A percentile compares a stretch with the other conserved stretches of the same genome.
These are phyloP conservation scores for Archips crataeganus DNA, from an alignment of 2,888 invertebrate species.

Conservation along the genomic window DNA sequence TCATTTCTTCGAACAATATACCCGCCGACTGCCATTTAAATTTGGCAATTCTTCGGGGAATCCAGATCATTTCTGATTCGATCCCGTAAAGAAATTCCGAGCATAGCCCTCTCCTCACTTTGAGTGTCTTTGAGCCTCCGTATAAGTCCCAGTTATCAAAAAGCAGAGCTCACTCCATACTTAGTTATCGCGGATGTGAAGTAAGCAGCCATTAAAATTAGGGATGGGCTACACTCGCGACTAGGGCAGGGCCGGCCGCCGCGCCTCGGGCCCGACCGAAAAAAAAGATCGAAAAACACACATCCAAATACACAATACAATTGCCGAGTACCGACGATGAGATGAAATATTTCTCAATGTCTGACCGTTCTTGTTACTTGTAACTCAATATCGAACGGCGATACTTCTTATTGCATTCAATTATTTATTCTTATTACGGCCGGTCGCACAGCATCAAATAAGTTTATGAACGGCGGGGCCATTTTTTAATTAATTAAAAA, in stretches of 20 bases:
- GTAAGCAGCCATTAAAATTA: conserved; percentile 85
- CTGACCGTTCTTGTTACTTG: conserved; percentile 74
- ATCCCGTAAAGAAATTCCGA: no score
- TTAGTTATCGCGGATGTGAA: conserved; percentile 77
- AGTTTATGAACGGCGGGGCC: conserved; percentile 44
- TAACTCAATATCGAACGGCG: conserved; percentile 74
- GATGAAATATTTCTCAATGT: conserved; percentile 82
- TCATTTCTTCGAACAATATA: no score
- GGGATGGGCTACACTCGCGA: conserved; percentile 81
- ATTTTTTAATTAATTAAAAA: conserved; percentile 44
- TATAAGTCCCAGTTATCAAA: conserved; percentile 23
- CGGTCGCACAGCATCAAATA: conserved; percentile 36
- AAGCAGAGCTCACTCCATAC: conserved; percentile 65
- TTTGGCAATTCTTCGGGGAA: no score
- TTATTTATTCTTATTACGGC: conserved; percentile 46
- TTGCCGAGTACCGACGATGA: conserved; percentile 75
- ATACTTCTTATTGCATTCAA: conserved; percentile 58
- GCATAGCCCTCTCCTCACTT: no score
- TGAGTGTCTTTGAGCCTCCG: no score
- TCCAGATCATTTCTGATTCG: no score
- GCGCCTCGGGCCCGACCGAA: conserved; percentile 66
- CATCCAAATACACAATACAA: conserved; percentile 67
- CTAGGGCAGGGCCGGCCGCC: conserved; percentile 81
- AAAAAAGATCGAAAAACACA: conserved; percentile 71
- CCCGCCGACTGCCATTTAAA: no score